Percentiles rank a stretch among this genome's conserved stretches.
Evolutionary conservation across 2,113 vertebrate species (phyloP).

Genomic region (Galeopterus variegatus): DNA sequence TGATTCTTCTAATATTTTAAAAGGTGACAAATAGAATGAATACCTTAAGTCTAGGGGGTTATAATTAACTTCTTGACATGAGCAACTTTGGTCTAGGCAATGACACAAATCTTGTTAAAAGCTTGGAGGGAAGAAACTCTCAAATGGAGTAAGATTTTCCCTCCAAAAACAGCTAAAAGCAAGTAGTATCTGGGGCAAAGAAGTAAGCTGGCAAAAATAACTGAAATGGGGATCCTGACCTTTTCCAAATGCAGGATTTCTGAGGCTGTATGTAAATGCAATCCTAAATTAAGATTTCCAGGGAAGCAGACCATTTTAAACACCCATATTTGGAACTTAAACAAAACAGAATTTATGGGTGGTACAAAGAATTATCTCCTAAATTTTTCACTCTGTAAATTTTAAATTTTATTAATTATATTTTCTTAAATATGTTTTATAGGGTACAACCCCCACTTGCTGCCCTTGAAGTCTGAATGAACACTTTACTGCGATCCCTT

Average conservation of each 20-base stretch:
- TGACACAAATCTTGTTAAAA: constrained; percentile 44
- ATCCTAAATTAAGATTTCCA: neutral
- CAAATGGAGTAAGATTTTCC: constrained; percentile 8
- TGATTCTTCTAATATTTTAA: constrained; percentile 27
- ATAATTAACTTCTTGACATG: neutral
- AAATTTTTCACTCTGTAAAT: neutral
- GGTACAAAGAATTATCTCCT: neutral
- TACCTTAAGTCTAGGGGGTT: neutral
- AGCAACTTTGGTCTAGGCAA: constrained; percentile 29
- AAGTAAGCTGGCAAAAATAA: neutral
- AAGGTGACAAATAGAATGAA: neutral
- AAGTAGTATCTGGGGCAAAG: neutral
- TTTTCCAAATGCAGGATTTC: constrained; percentile 33
- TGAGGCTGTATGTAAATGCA: neutral
- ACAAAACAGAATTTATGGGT: constrained; percentile 9
- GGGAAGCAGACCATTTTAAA: neutral
- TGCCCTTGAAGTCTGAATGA: constrained; percentile 57
- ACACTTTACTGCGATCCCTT: constrained; percentile 22
- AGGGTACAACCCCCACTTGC: neutral
- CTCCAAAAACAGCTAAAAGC: constrained; percentile 36
- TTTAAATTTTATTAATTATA: constrained; percentile 25
- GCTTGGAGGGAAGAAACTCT: neutral
- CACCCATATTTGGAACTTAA: neutral
- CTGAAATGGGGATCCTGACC: neutral
- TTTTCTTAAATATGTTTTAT: neutral